phyloP scores from a whole-genome alignment of 2,113 vertebrate genomes.

The Cynoglossus semilaevis region DNA sequence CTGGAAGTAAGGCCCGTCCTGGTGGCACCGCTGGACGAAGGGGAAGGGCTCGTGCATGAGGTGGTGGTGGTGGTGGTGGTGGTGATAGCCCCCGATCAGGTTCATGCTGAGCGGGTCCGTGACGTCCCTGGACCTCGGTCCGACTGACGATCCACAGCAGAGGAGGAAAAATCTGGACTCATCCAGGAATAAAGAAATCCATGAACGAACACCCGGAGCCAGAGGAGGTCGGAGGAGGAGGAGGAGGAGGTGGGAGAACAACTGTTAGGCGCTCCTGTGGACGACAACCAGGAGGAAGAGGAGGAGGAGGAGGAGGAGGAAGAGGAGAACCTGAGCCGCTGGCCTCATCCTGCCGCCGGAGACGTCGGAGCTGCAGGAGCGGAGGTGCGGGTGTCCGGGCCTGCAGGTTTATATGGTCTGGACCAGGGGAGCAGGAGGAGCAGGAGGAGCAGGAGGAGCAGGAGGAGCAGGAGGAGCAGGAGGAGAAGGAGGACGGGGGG shows the following conservation, averaged over 20 bases:
- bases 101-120: slow-evolving; percentile 77
- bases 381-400: slow-evolving; percentile 68
- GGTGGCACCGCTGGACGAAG: slow-evolving; percentile 86
- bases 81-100: slow-evolving; percentile 90
- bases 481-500: slow-evolving; percentile 54
- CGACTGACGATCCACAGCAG: slow-evolving; percentile 27
- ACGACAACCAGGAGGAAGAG: no score
- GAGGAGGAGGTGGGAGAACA: no score
- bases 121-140: slow-evolving; percentile 5
- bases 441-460: no score
- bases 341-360: no score
- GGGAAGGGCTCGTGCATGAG: slow-evolving; percentile 90
- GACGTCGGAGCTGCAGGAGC: slow-evolving; percentile 46
- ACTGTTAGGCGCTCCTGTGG: no score
- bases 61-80: slow-evolving; percentile 77
- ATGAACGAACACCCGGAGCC: no score
- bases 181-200: slow-evolving; percentile 16
- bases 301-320: no score
- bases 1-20: slow-evolving; percentile 84
- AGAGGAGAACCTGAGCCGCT: no score
- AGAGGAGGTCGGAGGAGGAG: no score
- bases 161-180: slow-evolving; percentile 14
- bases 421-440: no score
- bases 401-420: slow-evolving; percentile 78
- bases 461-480: no score